phyloP scores from a whole-genome alignment of 2,797 vertebrate genomes.

The Sebastes iracundus region DNA sequence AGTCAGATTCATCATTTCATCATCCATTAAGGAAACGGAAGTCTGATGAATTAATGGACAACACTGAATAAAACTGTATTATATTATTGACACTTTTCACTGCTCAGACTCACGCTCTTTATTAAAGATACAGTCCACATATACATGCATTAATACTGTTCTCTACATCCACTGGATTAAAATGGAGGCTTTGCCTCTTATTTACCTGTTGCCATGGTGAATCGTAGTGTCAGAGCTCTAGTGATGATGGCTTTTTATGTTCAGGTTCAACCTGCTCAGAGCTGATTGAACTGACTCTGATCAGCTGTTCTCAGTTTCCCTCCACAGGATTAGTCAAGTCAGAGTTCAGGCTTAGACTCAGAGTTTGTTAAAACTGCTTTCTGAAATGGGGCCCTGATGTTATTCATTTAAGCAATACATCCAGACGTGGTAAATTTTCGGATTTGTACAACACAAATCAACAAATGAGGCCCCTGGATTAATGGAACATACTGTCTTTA shows the following conservation, averaged over 20 bases:
- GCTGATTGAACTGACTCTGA: background rate
- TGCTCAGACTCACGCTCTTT: rapidly evolving
- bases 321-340: background rate
- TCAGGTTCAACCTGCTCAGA: background rate
- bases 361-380: rapidly evolving
- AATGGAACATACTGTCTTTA: background rate
- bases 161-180: rapidly evolving
- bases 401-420: background rate
- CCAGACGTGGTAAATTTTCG: background rate
- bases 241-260: background rate
- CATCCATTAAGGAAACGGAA: too few relatives aligned
- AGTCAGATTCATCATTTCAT: too few relatives aligned
- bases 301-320: background rate
- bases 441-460: background rate
- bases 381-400: background rate
- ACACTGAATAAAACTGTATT: too few relatives aligned
- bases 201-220: too few relatives aligned
- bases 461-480: background rate
- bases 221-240: background rate
- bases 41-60: too few relatives aligned
- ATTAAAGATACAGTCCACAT: too few relatives aligned
- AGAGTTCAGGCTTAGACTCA: background rate
- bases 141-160: too few relatives aligned
- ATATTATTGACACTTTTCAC: too few relatives aligned
- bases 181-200: too few relatives aligned